Conservation (phyloP, 2,888 invertebrate species). For the Drosophila rellima region DNA sequence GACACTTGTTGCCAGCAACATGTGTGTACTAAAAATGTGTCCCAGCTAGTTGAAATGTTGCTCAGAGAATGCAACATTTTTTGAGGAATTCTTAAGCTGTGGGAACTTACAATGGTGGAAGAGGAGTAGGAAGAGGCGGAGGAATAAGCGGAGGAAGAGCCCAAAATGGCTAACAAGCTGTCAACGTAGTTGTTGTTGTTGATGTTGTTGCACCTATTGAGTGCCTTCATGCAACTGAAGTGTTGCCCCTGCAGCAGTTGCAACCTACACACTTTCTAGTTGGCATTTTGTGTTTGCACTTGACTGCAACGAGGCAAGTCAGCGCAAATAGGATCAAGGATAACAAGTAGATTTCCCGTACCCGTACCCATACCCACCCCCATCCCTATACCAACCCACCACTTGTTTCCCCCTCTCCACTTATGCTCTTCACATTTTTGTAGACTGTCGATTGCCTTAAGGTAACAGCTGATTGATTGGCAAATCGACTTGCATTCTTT, state of each 20-base stretch:
- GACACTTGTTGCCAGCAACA: slow-evolving; percentile 8
- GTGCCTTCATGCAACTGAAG: slow-evolving; percentile 19
- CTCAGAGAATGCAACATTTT: neutral
- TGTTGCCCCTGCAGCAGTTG: slow-evolving; percentile 20
- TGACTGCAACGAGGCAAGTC: slow-evolving; percentile 37
- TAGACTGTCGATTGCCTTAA: slow-evolving; percentile 33
- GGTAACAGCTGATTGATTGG: slow-evolving; percentile 50
- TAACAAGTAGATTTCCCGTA: too few relatives aligned
- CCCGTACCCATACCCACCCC: too few relatives aligned
- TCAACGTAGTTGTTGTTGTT: slow-evolving; percentile 36
- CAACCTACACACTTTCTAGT: slow-evolving; percentile 65
- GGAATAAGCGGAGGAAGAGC: neutral
- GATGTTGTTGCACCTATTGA: slow-evolving; percentile 16
- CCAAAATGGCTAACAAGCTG: slow-evolving; percentile 57
- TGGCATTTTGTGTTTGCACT: slow-evolving; percentile 54
- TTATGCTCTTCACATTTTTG: neutral
- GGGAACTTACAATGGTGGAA: neutral
- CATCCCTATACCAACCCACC: neutral
- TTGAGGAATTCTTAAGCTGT: neutral
- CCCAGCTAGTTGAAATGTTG: neutral
- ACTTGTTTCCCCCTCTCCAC: neutral
- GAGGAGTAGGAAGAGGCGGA: too few relatives aligned
- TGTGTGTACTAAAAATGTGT: slow-evolving; percentile 29
- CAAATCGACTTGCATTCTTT: slow-evolving; percentile 43
- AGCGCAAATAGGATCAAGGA: slow-evolving; percentile 65